These are phyloP conservation scores for Opisthocomus hoazin DNA, from an alignment of 2,113 vertebrate species.

Conservation along the genomic window DNA sequence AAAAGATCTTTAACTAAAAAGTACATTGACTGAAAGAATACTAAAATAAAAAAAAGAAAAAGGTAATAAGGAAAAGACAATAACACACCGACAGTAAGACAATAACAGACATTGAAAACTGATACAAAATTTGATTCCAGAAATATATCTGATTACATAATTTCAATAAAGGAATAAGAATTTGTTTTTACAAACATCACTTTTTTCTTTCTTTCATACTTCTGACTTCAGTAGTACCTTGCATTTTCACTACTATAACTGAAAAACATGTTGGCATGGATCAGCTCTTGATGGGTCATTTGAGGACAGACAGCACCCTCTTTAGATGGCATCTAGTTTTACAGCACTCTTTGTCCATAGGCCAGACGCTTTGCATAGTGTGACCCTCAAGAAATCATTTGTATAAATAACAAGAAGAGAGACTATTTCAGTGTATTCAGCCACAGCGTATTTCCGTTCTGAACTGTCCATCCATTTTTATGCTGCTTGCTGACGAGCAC, in stretches of 20 bases:
- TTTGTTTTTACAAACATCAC: background rate
- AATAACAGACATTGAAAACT: background rate
- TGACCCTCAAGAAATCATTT: background rate
- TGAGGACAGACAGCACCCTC: conserved; percentile 9
- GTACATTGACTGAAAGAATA: background rate
- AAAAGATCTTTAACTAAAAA: background rate
- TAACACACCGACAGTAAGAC: background rate
- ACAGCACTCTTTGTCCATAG: background rate
- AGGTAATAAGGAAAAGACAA: background rate
- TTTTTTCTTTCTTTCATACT: background rate
- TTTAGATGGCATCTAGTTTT: background rate
- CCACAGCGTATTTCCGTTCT: background rate
- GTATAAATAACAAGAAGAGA: background rate
- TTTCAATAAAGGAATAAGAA: background rate
- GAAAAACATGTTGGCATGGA: background rate
- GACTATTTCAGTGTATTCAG: background rate
- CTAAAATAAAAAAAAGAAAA: background rate
- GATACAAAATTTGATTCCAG: background rate
- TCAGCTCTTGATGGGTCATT: background rate
- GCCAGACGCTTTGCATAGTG: background rate
- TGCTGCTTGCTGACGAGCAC: background rate
- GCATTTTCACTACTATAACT: background rate
- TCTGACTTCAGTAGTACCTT: background rate
- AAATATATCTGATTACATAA: background rate
- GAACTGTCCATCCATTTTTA: background rate